Evolutionary conservation across 2,888 invertebrate species (phyloP), one percentile per base, ranked within the genome.

Genomic region (Atethmia centrago): DNA sequence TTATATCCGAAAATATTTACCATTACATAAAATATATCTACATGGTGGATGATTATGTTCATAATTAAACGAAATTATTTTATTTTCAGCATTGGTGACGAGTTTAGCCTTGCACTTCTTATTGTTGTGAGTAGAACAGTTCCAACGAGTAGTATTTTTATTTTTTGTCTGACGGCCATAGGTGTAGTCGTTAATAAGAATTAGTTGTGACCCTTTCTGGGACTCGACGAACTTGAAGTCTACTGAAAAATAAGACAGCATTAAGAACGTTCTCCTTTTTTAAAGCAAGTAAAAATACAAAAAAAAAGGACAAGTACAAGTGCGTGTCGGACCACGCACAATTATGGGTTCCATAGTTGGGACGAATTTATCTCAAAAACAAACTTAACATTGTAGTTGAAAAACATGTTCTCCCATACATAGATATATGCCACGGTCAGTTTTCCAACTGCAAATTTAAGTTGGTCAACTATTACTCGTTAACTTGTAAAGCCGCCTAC

Each of bases 31-130:
- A 14, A 66, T 3, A 64, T 69, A 78, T 51, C 51, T 62, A 7
- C 16, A 19, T n/a, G 83, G 61, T 8, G 51, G 63, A 56, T 83
- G 83, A 62, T 67, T 84, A 61, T 83, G 83, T 47, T 59, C 45
- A 45, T 55, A 45, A 73, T 73, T 36, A 36, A 36, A 25, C 10
- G 31, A 45, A 25, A 45, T 21, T 9, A 71, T 73, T 73, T 28
- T 45, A 56, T 73, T 71, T 36, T 36, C 21, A 14, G 45, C 42
- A 53, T n/a, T 19, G 19, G 45, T 42, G 7, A 31, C 3, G n/a
- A 70, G 51, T 3, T 14, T n/a, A 21, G 71, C 74, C 12, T 25
- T 55, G 12, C 71, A 71, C 16, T 28, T 55, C 16, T 74, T 71
- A 36, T 10, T 42, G 2, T 45, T 45, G 19, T 71, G 71, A 28